Evolutionary conservation across 35 echinoderm and acorn worm species (phyloP), one percentile per base, ranked within the genome.

Genomic region (Lytechinus pictus): DNA sequence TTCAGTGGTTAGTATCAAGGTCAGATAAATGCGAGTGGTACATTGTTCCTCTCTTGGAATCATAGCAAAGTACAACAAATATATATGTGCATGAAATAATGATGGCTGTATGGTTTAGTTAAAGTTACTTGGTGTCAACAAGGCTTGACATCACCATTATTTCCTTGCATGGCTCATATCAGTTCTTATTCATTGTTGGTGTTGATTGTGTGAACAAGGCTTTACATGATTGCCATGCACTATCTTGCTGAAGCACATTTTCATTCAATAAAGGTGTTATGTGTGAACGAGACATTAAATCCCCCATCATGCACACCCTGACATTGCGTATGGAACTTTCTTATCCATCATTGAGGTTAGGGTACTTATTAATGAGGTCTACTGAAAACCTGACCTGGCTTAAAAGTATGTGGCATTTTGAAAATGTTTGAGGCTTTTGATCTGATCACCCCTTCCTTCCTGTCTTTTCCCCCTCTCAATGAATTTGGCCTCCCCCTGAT

Each of bases 401-500:
- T 79, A 79, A 79, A 79, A 14, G 66, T 79, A 79, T 79, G 66
- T 24, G 66, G 66, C 66, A 79, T 11, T 79, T 79, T 79, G 21
- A 79, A 14, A n/a, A 79, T 24, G 19, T 24, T 79, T 79, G 66
- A 79, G 66, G 66, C 66, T 79, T 79, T 79, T 79, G 66, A 79
- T 79, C 66, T 16, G 66, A 79, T 79, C 66, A 79, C 66, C 66
- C 66, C 66, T 79, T 79, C 66, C 66, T 79, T 79, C 66, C 66
- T 79, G 66, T 24, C 66, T 79, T 24, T 24, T 8, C 66, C 61
- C 66, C 66, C 66, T 24, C 66, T 24, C 19, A 6, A 19, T 14
- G n/a, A 79, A 79, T 79, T 79, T 79, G 66, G 66, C 66, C 66
- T 79, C 66, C 66, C 61, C 66, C 66, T 79, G 16, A 79, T 79